Evolutionary conservation across 2,113 vertebrate genomes (phyloP), one percentile per base, ranked within the genome.

Genomic region (Alligator sinensis): DNA sequence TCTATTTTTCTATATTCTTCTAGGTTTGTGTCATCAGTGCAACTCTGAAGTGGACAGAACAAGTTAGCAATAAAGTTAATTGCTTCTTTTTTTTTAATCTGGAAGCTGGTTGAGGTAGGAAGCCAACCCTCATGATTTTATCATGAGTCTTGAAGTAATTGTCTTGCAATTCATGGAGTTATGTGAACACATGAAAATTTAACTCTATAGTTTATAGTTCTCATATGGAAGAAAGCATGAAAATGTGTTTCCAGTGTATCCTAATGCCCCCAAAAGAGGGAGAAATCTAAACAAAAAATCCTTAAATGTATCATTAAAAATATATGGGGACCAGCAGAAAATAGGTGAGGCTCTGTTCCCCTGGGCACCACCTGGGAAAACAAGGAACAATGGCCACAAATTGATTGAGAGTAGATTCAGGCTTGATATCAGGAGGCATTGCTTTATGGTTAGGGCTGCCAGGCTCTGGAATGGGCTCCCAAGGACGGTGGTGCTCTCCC

Each of bases 201-300:
- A 62, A 57, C 19, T 24, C 9, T 13, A 62, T 57, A 72, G 30
- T 34, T 72, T 72, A 72, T 21, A 72, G n/a, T 34, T 34, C 21
- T 72, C 5, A 38, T 38, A 27, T 16, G 79, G 4, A 60, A 0
- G 0, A 4, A 16, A 0, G 2, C 6, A 2, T 9, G 27, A 59
- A 76, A 76, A 17, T 55, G 14, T 30, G 25, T 58, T 27, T 8
- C 2, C 2, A 0, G 0, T 5, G 54, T 11, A 34, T 18, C 27
- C 82, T 72, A 2, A 17, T 7, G 4, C 60, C 64, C 75, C 64
- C 72, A 34, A 86, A 82, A 72, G 0, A 27, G 11, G 16, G 19
- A 75, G 5, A 4, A 34, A 34, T 34, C n/a, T 12, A 57, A 68
- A 30, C 17, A 1, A 13, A 87, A 84, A 27, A 38, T 13, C 62